Base-by-base conservation (phyloP, 2,888 invertebrate genomes). In the Steinernema carpocapsae region DNA sequence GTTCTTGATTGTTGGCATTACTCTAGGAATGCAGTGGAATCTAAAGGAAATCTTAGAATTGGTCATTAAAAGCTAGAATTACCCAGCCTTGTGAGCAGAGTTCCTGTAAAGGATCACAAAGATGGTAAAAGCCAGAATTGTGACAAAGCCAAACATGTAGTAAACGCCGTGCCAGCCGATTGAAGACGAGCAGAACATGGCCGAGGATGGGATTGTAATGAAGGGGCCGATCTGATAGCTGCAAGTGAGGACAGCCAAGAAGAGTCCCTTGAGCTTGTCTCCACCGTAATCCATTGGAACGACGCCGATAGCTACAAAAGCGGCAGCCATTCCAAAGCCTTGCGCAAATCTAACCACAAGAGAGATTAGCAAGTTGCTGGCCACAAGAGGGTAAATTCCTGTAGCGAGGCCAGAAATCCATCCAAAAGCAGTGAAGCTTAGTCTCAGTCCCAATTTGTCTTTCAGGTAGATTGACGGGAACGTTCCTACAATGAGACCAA, bases 401-500 rank as follows among this genome's bases (percentile, higher is more conserved):
- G 64, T 64, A 1, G 64, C 12, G 29, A 64, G 10, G 17, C 26
- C 64, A 17, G 64, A 64, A 3, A 64, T 29, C 4, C 22, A 32
- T 37, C 64, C 64, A 12, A 64, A 32, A 1, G 19, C 32, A 7
- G 64, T 6, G 19, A 42, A 26, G 29, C 22, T 71, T 0, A 14
- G 48, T 71, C 71, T 51, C 22, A 71, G 45, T 2, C 74, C 74
- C 14, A 74, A 32, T 1, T 22, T n/a, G 45, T 32, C 51, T 17
- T 29, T 71, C 22, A 71, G 42, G 45, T 43, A 29, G 22, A 56
- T 48, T 24, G 59, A 32, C 7, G 71, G 74, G 0, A 51, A 24
- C n/a, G 74, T 74, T n/a, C 74, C 74, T n/a, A 71, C 24, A 22
- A 74, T 56, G 26, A 59, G 32, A 0, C 74, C 74, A 43, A 74